Evolutionary conservation across 2,113 vertebrate species (phyloP).

Genomic region (Tenrec ecaudatus): DNA sequence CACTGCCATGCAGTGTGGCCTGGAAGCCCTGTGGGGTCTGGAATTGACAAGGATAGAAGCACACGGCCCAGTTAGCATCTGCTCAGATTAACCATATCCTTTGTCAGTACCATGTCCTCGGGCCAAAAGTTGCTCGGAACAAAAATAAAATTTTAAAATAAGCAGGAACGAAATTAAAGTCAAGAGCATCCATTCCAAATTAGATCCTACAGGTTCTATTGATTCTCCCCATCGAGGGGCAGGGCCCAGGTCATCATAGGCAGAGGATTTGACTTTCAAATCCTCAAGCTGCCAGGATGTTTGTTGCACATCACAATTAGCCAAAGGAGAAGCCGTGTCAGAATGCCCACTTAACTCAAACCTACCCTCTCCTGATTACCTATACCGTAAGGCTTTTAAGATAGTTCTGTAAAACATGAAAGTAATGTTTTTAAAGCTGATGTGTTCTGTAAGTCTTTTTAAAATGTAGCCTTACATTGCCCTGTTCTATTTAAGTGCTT

Average conservation of each 20-base stretch:
- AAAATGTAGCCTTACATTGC: neutral
- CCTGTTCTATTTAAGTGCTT: neutral
- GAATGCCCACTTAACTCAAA: too few relatives aligned
- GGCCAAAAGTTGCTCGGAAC: neutral
- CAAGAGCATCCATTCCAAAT: too few relatives aligned
- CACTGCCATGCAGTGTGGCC: neutral
- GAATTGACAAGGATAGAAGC: neutral
- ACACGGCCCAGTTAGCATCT: neutral
- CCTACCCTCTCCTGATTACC: neutral
- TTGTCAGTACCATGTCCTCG: neutral
- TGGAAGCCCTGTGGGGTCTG: neutral
- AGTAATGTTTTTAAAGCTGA: neutral
- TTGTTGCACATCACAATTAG: neutral
- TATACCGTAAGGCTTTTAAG: slow-evolving; percentile 1
- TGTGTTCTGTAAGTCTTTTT: neutral
- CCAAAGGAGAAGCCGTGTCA: neutral
- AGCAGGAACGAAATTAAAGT: too few relatives aligned
- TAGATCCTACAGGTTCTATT: too few relatives aligned
- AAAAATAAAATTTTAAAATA: too few relatives aligned
- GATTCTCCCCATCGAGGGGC: neutral
- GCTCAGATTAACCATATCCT: neutral
- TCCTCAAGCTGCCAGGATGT: too few relatives aligned
- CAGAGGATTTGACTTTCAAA: too few relatives aligned
- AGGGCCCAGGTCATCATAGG: too few relatives aligned
- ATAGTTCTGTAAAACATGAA: neutral